phyloP scores from a whole-genome alignment of 2,888 invertebrate species.

The Leucophora obtusa region DNA sequence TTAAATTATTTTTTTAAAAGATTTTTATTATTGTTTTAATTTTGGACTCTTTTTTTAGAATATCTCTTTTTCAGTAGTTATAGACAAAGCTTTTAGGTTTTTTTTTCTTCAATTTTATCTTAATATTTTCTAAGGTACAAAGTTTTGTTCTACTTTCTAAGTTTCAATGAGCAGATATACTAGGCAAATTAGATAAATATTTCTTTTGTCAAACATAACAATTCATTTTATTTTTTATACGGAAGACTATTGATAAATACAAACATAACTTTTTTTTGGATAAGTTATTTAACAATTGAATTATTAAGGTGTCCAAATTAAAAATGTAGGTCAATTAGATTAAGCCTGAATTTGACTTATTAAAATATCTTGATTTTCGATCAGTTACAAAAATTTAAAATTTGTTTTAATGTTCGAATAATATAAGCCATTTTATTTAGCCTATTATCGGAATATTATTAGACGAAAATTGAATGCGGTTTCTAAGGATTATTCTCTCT shows the following conservation, averaged over 20 bases:
- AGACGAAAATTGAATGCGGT: too few relatives aligned
- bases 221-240: conserved; percentile 24
- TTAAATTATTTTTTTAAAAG: conserved; percentile 5
- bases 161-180: conserved; percentile 24
- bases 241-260: conserved; percentile 54
- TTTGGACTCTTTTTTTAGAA: conserved; percentile 61
- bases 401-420: too few relatives aligned
- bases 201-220: conserved; percentile 1
- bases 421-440: too few relatives aligned
- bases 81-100: conserved; percentile 54
- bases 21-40: conserved; percentile 57
- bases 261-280: conserved; percentile 25
- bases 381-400: too few relatives aligned
- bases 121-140: conserved; percentile 57
- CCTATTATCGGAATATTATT: too few relatives aligned
- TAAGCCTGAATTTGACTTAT: too few relatives aligned
- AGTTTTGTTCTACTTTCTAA: conserved; percentile 38
- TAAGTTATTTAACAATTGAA: neutral
- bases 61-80: conserved; percentile 18
- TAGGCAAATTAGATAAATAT: conserved; percentile 7
- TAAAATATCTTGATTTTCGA: too few relatives aligned
- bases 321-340: too few relatives aligned
- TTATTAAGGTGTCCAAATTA: neutral
- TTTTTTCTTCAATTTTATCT: conserved; percentile 27
- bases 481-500: too few relatives aligned